Percentiles rank a stretch among this genome's conserved stretches.
Evolutionary conservation across 2,888 invertebrate genomes (phyloP).

Genomic region (Holacanthella duospinosa): DNA sequence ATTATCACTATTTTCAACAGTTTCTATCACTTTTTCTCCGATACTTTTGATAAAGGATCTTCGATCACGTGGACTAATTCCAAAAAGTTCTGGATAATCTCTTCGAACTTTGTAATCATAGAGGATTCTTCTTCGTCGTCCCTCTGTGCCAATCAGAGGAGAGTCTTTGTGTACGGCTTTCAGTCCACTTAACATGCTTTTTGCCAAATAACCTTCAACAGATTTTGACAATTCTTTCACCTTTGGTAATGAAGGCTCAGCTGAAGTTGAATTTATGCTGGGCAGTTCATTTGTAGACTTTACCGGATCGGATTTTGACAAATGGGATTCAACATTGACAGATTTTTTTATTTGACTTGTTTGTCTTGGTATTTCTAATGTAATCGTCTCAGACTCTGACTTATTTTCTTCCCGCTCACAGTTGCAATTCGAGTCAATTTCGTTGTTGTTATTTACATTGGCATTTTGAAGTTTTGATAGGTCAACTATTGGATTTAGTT

Average conservation of each 20-base stretch:
- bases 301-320: no score
- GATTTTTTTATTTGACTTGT: no score
- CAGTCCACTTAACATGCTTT: neutral
- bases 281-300: no score
- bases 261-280: no score
- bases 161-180: slow-evolving; percentile 28
- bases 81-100: slow-evolving; percentile 36
- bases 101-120: slow-evolving; percentile 31
- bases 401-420: no score
- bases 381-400: no score
- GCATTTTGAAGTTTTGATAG: no score
- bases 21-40: neutral
- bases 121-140: slow-evolving; percentile 21
- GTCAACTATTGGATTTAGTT: no score
- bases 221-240: neutral
- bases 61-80: slow-evolving; percentile 34
- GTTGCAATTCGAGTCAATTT: no score
- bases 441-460: no score
- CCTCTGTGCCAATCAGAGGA: slow-evolving; percentile 29
- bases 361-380: no score
- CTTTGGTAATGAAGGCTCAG: neutral
- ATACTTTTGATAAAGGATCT: slow-evolving; percentile 21
- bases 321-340: no score
- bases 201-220: neutral
- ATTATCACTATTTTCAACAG: neutral